Evolutionary conservation across 1,140 invertebrate genomes (phyloP).

Genomic region (Lepidostoma basale): DNA sequence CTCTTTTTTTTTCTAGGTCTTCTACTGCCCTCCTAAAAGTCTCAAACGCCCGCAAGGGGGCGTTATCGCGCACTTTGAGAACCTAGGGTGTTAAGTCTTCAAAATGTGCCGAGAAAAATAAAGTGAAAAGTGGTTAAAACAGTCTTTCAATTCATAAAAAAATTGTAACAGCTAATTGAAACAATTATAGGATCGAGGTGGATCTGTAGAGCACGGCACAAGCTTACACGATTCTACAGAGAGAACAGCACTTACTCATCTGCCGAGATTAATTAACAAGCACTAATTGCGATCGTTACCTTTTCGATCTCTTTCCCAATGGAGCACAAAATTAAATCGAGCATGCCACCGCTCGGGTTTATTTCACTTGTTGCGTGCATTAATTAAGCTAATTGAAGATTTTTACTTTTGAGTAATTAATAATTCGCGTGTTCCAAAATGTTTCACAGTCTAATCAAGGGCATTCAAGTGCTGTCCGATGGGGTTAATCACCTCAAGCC

Average conservation of each 20-base stretch:
- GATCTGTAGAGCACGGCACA: too few species aligned
- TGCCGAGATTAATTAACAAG: constrained; percentile 35
- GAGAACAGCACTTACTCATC: constrained; percentile 15
- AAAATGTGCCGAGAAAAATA: too few species aligned
- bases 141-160: too few species aligned
- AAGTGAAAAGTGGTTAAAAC: too few species aligned
- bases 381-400: constrained; percentile 45
- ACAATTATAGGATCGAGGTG: too few species aligned
- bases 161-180: too few species aligned
- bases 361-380: constrained; percentile 45
- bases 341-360: constrained; percentile 28
- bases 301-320: constrained; percentile 45
- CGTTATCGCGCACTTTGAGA: too few species aligned
- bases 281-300: constrained; percentile 31
- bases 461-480: neutral
- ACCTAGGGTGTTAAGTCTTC: too few species aligned
- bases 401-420: constrained; percentile 46
- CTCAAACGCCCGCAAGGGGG: too few species aligned
- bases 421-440: constrained; percentile 41
- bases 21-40: too few species aligned
- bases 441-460: constrained; percentile 33
- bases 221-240: too few species aligned
- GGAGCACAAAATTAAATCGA: constrained; percentile 43
- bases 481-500: constrained; percentile 10
- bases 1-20: too few species aligned